Base-by-base conservation (phyloP, 1,140 invertebrate genomes). In the Calycopis cecrops region DNA sequence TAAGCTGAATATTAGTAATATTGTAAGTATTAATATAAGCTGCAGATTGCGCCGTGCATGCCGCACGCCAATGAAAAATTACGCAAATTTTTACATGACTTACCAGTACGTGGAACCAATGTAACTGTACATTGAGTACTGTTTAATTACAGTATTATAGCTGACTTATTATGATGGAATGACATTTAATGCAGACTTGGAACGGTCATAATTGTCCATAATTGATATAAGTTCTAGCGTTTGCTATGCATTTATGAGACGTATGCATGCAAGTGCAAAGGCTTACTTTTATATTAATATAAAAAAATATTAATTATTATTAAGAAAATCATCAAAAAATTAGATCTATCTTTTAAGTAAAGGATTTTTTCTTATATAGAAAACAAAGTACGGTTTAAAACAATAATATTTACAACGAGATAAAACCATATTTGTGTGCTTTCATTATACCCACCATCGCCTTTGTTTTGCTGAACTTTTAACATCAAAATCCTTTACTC, bases 51-150 rank as follows among this genome's bases (percentile, higher is more conserved):
- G 9, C 6, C 16, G 40, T 44, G 40, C 40, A 44, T 44, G 40
- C 17, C 12, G 16, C 40, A 44, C 40, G 40, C 40, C 40, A 44
- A 44, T 16, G 40, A 44, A 44, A 44, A 44, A 44, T 44, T 44
- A 44, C 40, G 9, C 40, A 16, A 16, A 16, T 44, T 44, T 44
- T 44, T 44, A 44, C 40, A 44, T 44, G 40, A 44, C 40, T 16
- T 44, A 44, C 14, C 40, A 44, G 40, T 44, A 44, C 40, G 14
- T 44, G 16, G 12, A 44, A 44, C 14, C 9, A 44, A 9, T 44
- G 40, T 9, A 44, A 44, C 14, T 44, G 14, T 44, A 12, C 40
- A 44, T 44, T 44, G 14, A 28, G 21, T 6, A 28, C 16, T 44
- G 12, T 44, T 44, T 44, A 16, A 44, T 44, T 44, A 44, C 14